Conservation (phyloP, 1,140 invertebrate genomes). For the Heliconius nattereri region DNA sequence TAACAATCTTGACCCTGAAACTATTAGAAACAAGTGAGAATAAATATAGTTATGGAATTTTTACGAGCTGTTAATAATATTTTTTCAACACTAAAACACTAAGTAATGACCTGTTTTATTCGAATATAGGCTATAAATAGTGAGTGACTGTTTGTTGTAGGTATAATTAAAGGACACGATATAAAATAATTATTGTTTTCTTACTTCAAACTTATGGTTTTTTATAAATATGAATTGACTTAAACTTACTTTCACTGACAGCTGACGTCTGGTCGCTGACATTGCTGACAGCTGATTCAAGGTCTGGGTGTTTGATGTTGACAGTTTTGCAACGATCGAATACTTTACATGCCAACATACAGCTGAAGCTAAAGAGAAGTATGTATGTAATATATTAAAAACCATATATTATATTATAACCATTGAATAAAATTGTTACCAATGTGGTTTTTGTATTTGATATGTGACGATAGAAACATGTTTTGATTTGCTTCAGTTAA, state of each 20-base stretch:
- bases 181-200: constrained; percentile 5
- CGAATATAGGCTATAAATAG: not conserved
- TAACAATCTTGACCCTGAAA: constrained; percentile 63
- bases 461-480: too few relatives aligned
- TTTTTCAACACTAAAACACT: not conserved
- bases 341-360: too few relatives aligned
- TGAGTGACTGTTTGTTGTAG: not conserved
- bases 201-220: not conserved
- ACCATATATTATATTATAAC: too few relatives aligned
- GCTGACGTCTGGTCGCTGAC: not conserved
- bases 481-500: too few relatives aligned
- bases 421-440: too few relatives aligned
- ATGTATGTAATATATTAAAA: too few relatives aligned
- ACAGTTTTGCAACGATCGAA: not conserved
- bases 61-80: constrained; percentile 24
- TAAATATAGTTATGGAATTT: constrained; percentile 41
- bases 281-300: constrained; percentile 8
- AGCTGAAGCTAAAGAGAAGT: too few relatives aligned
- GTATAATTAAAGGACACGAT: constrained; percentile 8
- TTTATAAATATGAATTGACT: not conserved
- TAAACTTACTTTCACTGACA: constrained; percentile 16
- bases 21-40: constrained; percentile 49
- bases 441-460: too few relatives aligned
- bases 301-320: not conserved
- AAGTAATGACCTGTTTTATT: not conserved